Base-by-base conservation (phyloP, 2,113 vertebrate species). In the Calyptomena viridis region DNA sequence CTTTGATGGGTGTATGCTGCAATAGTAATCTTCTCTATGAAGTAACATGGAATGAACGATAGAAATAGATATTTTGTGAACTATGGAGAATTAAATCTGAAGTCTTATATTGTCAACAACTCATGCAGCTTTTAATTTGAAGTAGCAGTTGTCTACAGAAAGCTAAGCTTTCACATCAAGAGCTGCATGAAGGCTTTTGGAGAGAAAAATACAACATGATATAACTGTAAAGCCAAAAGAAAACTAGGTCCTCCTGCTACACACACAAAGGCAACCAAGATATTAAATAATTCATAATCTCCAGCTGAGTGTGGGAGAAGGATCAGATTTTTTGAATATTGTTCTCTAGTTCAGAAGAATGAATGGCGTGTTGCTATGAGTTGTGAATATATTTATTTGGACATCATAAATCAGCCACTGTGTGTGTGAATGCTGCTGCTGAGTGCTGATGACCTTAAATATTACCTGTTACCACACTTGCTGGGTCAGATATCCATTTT, bases 211-310 rank as follows among this genome's bases (percentile, higher is more conserved):
- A 84, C 40, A 68, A 77, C 37, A 63, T 58, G 88, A 92, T 94
- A 62, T 63, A 90, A 91, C 91, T 97, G 86, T 94, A 90, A 94
- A 94, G 79, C 50, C 56, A 42, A 74, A 95, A 6, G 63, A 63
- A 93, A 95, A 94, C 66, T 72, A 42, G 67, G n/a, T 83, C 76
- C 55, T 46, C 86, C 71, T 16, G 2, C 58, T 95, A 67, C 74
- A 87, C 39, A 80, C 53, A 90, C 91, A 93, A 94, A 96, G 82
- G 76, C 95, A 97, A 96, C 96, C 64, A 83, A 94, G 91, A 96
- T 96, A 94, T 97, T 97, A 95, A 97, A 96, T 97, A 97, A 97
- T 95, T 97, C 93, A 95, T 94, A 72, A 56, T 89, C 56, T 97
- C 90, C 91, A 94, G 40, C 94, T 93, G 75, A 84, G 83, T 80